Evolutionary conservation across 1,140 invertebrate genomes (phyloP).

Genomic region (Rhyacophila brunnea): DNA sequence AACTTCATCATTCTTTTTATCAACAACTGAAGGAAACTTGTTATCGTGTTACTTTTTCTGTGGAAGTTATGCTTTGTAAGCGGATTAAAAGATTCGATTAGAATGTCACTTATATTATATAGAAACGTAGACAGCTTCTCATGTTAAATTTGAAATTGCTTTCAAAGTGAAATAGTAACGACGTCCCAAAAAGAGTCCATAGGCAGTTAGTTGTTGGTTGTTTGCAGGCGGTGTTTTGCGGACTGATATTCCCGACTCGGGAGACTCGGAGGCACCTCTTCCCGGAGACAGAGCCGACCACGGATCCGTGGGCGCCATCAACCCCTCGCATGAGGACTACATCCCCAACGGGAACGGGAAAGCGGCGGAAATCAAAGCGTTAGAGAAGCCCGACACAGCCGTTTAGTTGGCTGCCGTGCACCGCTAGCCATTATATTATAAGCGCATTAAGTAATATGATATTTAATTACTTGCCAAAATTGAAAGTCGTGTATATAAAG

Average conservation of each 20-base stretch:
- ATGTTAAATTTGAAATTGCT: no score
- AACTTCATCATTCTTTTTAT: no score
- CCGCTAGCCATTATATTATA: neutral
- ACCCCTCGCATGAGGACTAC: conserved; percentile 56
- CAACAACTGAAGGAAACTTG: no score
- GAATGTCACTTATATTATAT: no score
- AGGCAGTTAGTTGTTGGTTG: conserved; percentile 43
- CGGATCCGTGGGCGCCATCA: conserved; percentile 53
- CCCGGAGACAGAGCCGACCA: conserved; percentile 46
- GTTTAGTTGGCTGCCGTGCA: conserved; percentile 43
- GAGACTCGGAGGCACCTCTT: conserved; percentile 51
- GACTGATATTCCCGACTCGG: conserved; percentile 56
- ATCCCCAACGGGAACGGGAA: conserved; percentile 58
- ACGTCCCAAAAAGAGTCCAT: neutral
- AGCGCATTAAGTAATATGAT: no score
- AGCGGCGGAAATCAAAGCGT: conserved; percentile 43
- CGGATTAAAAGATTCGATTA: no score
- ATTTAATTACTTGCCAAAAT: no score
- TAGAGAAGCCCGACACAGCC: conserved; percentile 59
- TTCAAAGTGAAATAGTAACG: no score
- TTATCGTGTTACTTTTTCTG: no score
- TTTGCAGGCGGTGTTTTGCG: conserved; percentile 57
- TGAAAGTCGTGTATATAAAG: no score
- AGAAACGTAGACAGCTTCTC: no score
- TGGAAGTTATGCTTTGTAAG: no score